Evolutionary conservation across 2,888 invertebrate species (phyloP).

Genomic region (Euclidia mi): DNA sequence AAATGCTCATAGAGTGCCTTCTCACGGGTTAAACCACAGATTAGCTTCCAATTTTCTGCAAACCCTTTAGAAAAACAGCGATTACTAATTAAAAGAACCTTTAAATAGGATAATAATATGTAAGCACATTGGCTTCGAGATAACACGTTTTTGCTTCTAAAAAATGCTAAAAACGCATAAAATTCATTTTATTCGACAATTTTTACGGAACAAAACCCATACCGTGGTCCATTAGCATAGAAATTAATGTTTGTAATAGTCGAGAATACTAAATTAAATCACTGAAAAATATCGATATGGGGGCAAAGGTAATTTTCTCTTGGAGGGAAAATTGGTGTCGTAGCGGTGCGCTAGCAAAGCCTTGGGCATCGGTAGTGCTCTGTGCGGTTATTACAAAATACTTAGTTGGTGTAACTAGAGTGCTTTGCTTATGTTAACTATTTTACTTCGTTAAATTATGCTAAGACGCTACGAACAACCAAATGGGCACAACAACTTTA

Average conservation of each 20-base stretch:
- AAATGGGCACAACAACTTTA: too few relatives aligned
- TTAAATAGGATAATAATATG: too few relatives aligned
- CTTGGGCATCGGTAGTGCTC: too few relatives aligned
- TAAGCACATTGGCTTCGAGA: too few relatives aligned
- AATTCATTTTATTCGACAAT: slow-evolving; percentile 15
- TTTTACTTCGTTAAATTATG: too few relatives aligned
- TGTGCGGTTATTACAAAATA: neutral
- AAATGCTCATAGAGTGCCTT: too few relatives aligned
- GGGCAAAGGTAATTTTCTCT: slow-evolving; percentile 39
- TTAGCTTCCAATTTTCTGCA: too few relatives aligned
- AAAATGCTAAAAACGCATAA: slow-evolving; percentile 9
- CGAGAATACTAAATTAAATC: slow-evolving; percentile 28
- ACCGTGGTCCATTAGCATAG: slow-evolving; percentile 27
- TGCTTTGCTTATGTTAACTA: too few relatives aligned
- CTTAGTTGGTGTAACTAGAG: too few relatives aligned
- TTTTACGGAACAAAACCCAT: slow-evolving; percentile 23
- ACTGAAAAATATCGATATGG: slow-evolving; percentile 34
- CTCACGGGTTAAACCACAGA: too few relatives aligned
- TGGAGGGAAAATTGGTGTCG: slow-evolving; percentile 57
- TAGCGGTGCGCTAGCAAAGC: slow-evolving; percentile 53
- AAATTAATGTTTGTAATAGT: slow-evolving; percentile 41
- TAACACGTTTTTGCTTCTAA: neutral
- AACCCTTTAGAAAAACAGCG: neutral
- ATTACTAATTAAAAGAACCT: too few relatives aligned
- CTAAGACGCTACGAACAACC: too few relatives aligned